Percentiles rank a stretch among this genome's conserved stretches.
phyloP scores from a whole-genome alignment of 35 echinoderm and acorn worm species.

The Acanthaster planci region DNA sequence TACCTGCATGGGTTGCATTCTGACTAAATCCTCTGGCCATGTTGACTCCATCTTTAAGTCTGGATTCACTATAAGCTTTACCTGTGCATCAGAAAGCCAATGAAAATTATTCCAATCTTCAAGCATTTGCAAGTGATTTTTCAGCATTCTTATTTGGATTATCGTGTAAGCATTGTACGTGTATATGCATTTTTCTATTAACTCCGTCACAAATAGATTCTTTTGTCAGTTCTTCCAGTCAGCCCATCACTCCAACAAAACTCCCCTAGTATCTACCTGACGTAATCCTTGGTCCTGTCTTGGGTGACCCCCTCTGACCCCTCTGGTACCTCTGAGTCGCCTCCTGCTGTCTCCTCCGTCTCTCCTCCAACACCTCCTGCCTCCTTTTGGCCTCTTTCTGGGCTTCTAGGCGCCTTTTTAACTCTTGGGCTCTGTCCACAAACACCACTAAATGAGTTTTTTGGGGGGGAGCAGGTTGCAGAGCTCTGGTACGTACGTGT shows the following conservation, averaged over 20 bases:
- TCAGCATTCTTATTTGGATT: too few species aligned
- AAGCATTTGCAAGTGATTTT: too few species aligned
- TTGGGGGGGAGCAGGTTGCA: too few species aligned
- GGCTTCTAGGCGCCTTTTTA: conserved; percentile 93
- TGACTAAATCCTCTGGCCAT: conserved; percentile 57
- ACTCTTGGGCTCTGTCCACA: conserved; percentile 70
- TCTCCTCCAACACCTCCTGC: conserved; percentile 84
- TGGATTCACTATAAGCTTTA: conserved; percentile 46
- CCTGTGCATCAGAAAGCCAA: conserved; percentile 23
- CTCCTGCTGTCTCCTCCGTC: conserved; percentile 80
- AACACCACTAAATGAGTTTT: background rate
- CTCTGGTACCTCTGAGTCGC: conserved; percentile 86
- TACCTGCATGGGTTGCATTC: too few species aligned
- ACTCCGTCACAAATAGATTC: too few species aligned
- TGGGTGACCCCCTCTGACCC: conserved; percentile 49
- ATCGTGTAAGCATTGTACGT: too few species aligned
- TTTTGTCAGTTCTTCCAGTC: too few species aligned
- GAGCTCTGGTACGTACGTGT: too few species aligned
- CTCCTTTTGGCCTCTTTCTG: conserved; percentile 92
- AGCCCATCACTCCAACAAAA: too few species aligned
- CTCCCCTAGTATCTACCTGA: too few species aligned
- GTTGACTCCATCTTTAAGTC: conserved; percentile 59
- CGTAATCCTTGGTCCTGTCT: conserved; percentile 10
- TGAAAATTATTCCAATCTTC: too few species aligned
- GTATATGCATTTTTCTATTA: too few species aligned